Percentiles rank a stretch among this genome's conserved stretches.
Evolutionary conservation across 1,140 invertebrate genomes (phyloP).

Genomic region (Teleogryllus occipitalis): DNA sequence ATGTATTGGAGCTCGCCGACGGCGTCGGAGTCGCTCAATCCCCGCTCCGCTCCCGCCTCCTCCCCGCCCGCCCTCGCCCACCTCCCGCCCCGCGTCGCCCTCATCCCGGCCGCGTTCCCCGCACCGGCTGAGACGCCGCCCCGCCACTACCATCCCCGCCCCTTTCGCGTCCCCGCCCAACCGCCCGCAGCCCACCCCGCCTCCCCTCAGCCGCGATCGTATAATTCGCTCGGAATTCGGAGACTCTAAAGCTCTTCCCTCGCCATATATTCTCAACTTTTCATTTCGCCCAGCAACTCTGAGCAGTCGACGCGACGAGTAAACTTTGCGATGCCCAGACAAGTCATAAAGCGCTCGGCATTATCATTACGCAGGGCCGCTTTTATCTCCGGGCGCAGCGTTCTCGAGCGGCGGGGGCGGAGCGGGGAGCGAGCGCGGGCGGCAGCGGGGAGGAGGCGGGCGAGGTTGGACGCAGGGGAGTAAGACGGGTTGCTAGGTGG

Average conservation of each 20-base stretch:
- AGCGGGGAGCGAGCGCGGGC: too few species aligned
- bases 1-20: too few species aligned
- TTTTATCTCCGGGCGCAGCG: constrained; percentile 9
- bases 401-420: too few species aligned
- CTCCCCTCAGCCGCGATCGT: not conserved
- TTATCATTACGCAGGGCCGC: constrained; percentile 46
- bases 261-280: not conserved
- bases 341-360: constrained; percentile 68
- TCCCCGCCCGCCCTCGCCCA: too few species aligned
- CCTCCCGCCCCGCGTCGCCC: too few species aligned
- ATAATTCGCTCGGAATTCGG: not conserved
- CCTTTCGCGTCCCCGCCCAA: too few species aligned
- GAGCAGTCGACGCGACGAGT: not conserved
- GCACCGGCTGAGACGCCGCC: not conserved
- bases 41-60: too few species aligned
- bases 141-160: not conserved
- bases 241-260: not conserved
- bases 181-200: too few species aligned
- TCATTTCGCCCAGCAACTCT: not conserved
- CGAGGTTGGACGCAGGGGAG: not conserved
- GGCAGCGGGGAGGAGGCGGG: too few species aligned
- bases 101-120: too few species aligned
- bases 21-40: too few species aligned
- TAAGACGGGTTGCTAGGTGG: not conserved
- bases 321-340: constrained; percentile 18